Percentiles rank a stretch among this genome's conserved stretches.
These are phyloP conservation scores for Papilio machaon DNA, from an alignment of 1,140 invertebrate species.

Conservation along the genomic window DNA sequence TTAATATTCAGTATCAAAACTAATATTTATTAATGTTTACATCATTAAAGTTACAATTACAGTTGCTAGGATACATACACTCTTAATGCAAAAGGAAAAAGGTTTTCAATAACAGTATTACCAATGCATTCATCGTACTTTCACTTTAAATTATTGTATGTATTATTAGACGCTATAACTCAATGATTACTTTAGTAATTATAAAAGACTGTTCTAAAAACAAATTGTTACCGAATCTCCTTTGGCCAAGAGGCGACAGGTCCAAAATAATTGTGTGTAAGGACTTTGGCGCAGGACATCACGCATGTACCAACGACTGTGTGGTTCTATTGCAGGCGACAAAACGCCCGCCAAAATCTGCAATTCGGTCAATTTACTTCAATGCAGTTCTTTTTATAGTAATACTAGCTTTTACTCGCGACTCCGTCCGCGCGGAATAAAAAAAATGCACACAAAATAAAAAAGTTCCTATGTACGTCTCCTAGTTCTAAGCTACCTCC, in stretches of 20 bases:
- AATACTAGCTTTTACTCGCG: no score
- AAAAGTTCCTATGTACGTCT: no score
- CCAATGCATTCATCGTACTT: no score
- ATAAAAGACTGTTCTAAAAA: constrained; percentile 26
- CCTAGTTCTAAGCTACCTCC: no score
- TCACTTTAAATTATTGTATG: background rate
- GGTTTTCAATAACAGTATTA: no score
- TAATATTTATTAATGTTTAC: background rate
- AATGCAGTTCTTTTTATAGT: background rate
- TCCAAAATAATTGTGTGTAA: constrained; percentile 81
- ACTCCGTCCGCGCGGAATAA: no score
- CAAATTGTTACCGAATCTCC: constrained; percentile 60
- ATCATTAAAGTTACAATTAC: background rate
- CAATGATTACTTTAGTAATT: background rate
- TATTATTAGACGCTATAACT: background rate
- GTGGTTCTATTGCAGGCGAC: constrained; percentile 83
- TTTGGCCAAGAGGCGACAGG: constrained; percentile 61
- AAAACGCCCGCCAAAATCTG: constrained; percentile 69
- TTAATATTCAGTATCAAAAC: background rate
- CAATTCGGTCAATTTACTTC: background rate
- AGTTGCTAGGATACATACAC: no score
- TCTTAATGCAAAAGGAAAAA: no score
- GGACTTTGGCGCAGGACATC: constrained; percentile 82
- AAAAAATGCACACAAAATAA: no score
- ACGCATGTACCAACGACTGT: constrained; percentile 83